These are phyloP conservation scores for Microtus ochrogaster DNA, from an alignment of 2,113 vertebrate genomes.

Conservation along the genomic window DNA sequence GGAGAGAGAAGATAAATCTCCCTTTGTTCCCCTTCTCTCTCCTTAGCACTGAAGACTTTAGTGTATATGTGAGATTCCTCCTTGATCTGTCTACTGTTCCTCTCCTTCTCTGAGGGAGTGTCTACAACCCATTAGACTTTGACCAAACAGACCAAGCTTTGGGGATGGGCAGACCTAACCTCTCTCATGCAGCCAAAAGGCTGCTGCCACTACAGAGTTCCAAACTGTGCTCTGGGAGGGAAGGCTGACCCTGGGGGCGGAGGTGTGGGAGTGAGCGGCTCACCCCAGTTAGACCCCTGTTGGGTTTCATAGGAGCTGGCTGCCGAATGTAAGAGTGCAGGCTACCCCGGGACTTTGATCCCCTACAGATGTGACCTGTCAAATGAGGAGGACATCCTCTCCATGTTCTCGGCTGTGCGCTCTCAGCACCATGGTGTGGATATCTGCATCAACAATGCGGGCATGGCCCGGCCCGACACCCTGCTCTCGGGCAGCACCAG, in stretches of 20 bases:
- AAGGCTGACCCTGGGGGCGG: slow-evolving; percentile 8
- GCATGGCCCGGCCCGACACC: slow-evolving; percentile 93
- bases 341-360: slow-evolving; percentile 94
- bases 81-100: background rate
- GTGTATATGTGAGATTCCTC: background rate
- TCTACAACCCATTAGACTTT: slow-evolving; percentile 20
- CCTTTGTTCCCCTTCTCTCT: background rate
- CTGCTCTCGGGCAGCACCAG: slow-evolving; percentile 93
- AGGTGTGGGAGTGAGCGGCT: slow-evolving; percentile 52
- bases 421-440: slow-evolving; percentile 95
- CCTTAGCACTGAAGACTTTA: background rate
- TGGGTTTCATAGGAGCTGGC: slow-evolving; percentile 91
- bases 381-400: slow-evolving; percentile 97
- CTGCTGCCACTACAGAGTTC: background rate
- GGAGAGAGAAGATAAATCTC: slow-evolving; percentile 27
- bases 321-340: slow-evolving; percentile 96
- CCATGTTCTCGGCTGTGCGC: slow-evolving; percentile 97
- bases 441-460: slow-evolving; percentile 97
- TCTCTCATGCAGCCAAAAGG: background rate
- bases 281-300: slow-evolving; percentile 76
- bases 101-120: background rate
- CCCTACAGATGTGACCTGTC: slow-evolving; percentile 97
- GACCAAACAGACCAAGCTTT: slow-evolving; percentile 29
- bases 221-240: background rate
- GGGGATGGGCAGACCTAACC: slow-evolving; percentile 12